Evolutionary conservation across 2,797 vertebrate genomes (phyloP), one percentile per base, ranked within the genome.

Genomic region (Coccyzus lansbergi): DNA sequence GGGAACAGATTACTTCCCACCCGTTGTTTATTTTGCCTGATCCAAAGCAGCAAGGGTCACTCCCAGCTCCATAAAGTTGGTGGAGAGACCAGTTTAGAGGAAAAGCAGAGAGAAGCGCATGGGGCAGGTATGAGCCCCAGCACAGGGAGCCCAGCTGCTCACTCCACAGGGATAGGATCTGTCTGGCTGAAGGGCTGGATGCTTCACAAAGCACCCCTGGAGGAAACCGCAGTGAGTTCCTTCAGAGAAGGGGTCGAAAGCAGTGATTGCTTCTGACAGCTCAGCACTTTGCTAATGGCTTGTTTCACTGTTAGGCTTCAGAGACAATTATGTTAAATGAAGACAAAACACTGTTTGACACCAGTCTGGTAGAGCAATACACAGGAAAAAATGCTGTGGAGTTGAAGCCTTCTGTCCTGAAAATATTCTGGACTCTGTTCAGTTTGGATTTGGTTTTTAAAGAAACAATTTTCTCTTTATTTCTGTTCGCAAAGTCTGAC

Each of bases 301-400:
- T 89, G 83, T 93, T 95, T 83, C 94, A 79, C 87, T 83, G 92
- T 28, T 94, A 46, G 48, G 38, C 78, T 94, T 93, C 93, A 95
- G 44, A 86, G 64, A 78, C 79, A 82, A 93, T 91, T 92, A 97
- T 0, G 13, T 34, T 26, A 95, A 88, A 95, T 29, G 59, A 92
- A 91, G 82, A 70, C 83, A 93, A 92, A 94, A 92, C 34, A 8
- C 52, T 52, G 67, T 63, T 67, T 92, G 91, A 92, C 89, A 95
- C 88, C 63, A 69, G 69, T 52, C 55, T 46, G 51, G 25, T 69
- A 52, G 71, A 89, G 84, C 36, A 91, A 92, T n/a, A 58, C 62
- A 68, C 68, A 31, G 58, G 58, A 44, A 82, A 38, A 77, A 89
- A 63, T 10, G 38, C 84, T 62, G 9, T 1, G 44, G 28, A 69